Conservation (phyloP, 30 jellyfish, hydroid and myxozoan species). For the Sanderia malayensis region DNA sequence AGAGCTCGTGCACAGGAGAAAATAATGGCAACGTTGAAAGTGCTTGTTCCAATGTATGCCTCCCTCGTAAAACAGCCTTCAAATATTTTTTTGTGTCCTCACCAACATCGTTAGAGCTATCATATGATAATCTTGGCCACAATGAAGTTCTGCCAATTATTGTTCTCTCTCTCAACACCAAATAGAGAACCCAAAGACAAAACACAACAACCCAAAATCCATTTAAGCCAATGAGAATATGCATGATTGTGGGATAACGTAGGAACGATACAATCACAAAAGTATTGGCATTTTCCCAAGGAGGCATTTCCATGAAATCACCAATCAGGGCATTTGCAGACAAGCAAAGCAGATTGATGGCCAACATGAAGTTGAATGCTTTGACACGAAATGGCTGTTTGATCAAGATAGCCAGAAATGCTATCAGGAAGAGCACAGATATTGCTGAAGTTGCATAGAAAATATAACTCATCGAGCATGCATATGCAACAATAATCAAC, state of each 20-base stretch:
- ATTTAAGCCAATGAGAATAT: conserved; percentile 67
- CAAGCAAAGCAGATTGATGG: conserved; percentile 53
- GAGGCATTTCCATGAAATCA: conserved; percentile 86
- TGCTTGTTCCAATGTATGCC: conserved; percentile 82
- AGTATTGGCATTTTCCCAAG: conserved; percentile 80
- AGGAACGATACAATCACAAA: conserved; percentile 88
- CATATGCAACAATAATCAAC: conserved; percentile 59
- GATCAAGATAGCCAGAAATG: conserved; percentile 42
- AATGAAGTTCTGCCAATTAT: conserved; percentile 55
- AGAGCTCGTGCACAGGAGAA: conserved; percentile 92
- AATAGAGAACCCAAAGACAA: conserved; percentile 60
- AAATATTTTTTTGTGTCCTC: conserved; percentile 79
- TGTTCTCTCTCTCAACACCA: conserved; percentile 55
- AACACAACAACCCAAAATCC: conserved; percentile 65
- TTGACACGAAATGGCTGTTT: conserved; percentile 88
- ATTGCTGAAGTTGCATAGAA: conserved; percentile 83
- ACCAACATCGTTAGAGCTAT: conserved; percentile 72
- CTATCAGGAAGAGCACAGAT: conserved; percentile 61
- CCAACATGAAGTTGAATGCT: conserved; percentile 71
- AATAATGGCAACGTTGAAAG: conserved; percentile 78
- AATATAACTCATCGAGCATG: conserved; percentile 69
- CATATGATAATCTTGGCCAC: conserved; percentile 92
- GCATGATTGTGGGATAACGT: conserved; percentile 80
- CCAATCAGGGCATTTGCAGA: conserved; percentile 83
- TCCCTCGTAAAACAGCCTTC: conserved; percentile 85